phyloP scores from a whole-genome alignment of 1,140 invertebrate genomes.

The Chrysomallon squamiferum region DNA sequence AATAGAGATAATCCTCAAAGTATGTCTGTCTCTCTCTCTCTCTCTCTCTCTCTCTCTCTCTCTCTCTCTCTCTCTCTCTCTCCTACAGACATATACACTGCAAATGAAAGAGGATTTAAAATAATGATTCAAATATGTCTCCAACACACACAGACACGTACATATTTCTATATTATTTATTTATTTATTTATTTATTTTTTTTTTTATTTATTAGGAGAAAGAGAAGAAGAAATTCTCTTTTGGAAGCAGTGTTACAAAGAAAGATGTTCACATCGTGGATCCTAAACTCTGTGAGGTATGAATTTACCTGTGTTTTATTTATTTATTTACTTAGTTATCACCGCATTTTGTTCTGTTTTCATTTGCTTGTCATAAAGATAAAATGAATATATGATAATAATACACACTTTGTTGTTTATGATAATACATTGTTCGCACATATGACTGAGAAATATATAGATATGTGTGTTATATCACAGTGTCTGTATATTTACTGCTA shows the following conservation, averaged over 20 bases:
- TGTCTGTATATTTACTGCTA: too few relatives aligned
- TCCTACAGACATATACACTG: background rate
- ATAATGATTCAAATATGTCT: background rate
- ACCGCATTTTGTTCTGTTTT: too few relatives aligned
- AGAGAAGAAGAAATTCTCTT: constrained; percentile 58
- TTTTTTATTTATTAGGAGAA: constrained; percentile 41
- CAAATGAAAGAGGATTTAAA: background rate
- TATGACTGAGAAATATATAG: too few relatives aligned
- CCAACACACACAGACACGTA: background rate
- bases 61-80: too few relatives aligned
- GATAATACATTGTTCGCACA: background rate
- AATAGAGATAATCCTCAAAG: constrained; percentile 59
- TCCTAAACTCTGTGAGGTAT: constrained; percentile 45
- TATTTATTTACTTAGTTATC: too few relatives aligned
- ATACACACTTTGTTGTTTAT: background rate
- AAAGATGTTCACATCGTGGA: constrained; percentile 50
- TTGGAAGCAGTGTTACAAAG: constrained; percentile 46
- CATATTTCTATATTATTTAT: background rate
- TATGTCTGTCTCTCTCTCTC: constrained; percentile 26
- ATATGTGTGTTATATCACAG: too few relatives aligned
- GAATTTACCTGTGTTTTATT: too few relatives aligned
- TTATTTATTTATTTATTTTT: background rate
- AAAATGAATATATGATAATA: too few relatives aligned
- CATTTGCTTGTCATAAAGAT: too few relatives aligned
- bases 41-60: background rate